A percentile compares a stretch with the other conserved stretches of the same genome.
phyloP scores from a whole-genome alignment of 2,888 invertebrate genomes.

The Thecocarcelia acutangulata region DNA sequence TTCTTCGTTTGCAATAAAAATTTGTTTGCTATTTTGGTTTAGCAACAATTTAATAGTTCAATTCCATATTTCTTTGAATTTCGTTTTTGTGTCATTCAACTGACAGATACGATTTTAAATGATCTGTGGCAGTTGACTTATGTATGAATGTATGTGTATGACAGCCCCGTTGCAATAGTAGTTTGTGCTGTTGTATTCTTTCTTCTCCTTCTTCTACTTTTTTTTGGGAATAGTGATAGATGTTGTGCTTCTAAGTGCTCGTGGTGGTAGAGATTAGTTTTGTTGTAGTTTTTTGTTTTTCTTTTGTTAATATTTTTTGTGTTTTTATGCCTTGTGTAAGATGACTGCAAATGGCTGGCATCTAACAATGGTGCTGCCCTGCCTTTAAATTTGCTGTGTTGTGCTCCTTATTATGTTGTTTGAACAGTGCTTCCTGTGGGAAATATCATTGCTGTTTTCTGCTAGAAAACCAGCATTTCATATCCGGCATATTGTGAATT shows the following conservation, averaged over 20 bases:
- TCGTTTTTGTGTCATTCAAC: slow-evolving; percentile 44
- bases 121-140: slow-evolving; percentile 34
- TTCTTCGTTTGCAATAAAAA: neutral
- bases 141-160: too few species aligned
- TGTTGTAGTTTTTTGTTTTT: neutral
- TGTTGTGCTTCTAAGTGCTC: neutral
- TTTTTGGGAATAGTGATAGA: too few species aligned
- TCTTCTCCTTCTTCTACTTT: too few species aligned
- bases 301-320: neutral
- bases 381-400: slow-evolving; percentile 23
- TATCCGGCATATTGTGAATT: slow-evolving; percentile 19
- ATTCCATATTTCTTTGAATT: slow-evolving; percentile 42
- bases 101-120: slow-evolving; percentile 52
- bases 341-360: slow-evolving; percentile 42
- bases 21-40: slow-evolving; percentile 9
- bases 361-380: slow-evolving; percentile 31
- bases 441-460: slow-evolving; percentile 28
- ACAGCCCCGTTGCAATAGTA: slow-evolving; percentile 17
- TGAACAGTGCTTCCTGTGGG: slow-evolving; percentile 44
- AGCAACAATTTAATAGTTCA: slow-evolving; percentile 34
- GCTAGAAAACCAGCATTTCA: slow-evolving; percentile 43
- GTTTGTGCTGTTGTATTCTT: neutral
- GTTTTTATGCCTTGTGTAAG: slow-evolving; percentile 3
- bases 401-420: slow-evolving; percentile 6
- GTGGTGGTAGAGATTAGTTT: neutral